These are phyloP conservation scores for Sycophila texana DNA, from an alignment of 2,888 invertebrate species.

Conservation along the genomic window DNA sequence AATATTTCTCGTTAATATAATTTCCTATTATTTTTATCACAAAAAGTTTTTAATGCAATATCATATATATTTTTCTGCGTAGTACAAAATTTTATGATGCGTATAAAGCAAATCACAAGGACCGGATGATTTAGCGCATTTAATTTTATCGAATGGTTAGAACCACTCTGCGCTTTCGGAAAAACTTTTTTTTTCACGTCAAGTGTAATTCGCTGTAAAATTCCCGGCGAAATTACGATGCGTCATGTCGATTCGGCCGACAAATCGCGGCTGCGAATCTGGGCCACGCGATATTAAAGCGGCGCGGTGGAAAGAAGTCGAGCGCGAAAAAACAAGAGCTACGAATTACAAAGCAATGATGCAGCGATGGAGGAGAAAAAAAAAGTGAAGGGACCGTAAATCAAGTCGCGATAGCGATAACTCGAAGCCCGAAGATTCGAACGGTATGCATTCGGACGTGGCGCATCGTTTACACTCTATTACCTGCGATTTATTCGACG, in stretches of 20 bases:
- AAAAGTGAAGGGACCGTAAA: constrained; percentile 24
- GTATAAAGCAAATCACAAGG: too few species aligned
- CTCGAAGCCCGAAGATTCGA: constrained; percentile 20
- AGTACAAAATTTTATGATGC: too few species aligned
- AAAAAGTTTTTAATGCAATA: too few species aligned
- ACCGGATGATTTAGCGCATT: too few species aligned
- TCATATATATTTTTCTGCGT: too few species aligned
- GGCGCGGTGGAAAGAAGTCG: neutral
- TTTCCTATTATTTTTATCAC: too few species aligned
- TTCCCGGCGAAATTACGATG: neutral
- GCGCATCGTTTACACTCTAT: constrained; percentile 43
- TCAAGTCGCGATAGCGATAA: constrained; percentile 50
- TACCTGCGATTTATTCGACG: constrained; percentile 40
- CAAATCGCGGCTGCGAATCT: constrained; percentile 12
- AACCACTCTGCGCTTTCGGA: too few species aligned
- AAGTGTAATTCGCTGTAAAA: too few species aligned
- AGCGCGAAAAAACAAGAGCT: constrained; percentile 1
- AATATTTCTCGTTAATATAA: too few species aligned
- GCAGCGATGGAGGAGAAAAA: neutral
- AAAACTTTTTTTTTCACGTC: too few species aligned
- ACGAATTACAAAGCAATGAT: constrained; percentile 16
- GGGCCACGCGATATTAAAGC: constrained; percentile 12
- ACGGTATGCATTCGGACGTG: constrained; percentile 4
- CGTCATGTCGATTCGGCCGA: neutral
- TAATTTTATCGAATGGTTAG: too few species aligned